Percentiles rank a stretch among this genome's conserved stretches.
Evolutionary conservation across 2,113 vertebrate genomes (phyloP).

Genomic region (Atherinomorus stipes): DNA sequence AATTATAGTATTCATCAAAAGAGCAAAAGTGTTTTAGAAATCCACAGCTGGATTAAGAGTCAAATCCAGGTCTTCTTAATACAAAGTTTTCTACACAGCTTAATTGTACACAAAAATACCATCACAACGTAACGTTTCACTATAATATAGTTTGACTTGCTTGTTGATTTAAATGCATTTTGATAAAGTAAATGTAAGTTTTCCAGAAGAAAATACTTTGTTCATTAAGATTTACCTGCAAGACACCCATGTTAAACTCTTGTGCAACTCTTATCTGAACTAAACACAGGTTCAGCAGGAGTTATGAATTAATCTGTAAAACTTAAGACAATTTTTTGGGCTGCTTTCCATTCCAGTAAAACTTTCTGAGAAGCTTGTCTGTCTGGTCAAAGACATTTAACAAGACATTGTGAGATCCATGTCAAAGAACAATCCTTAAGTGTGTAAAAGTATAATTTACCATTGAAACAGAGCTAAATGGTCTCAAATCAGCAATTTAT

Average conservation of each 20-base stretch:
- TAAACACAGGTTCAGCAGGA: conserved; percentile 30
- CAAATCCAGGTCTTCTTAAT: not conserved
- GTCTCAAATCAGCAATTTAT: not conserved
- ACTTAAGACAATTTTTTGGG: conserved; percentile 31
- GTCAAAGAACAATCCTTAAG: conserved; percentile 16
- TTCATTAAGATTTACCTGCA: not conserved
- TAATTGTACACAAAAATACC: no score
- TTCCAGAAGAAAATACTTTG: not conserved
- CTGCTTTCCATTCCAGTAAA: conserved; percentile 32
- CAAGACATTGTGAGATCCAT: conserved; percentile 42
- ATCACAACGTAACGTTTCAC: no score
- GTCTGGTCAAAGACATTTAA: conserved; percentile 47
- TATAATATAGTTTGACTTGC: no score
- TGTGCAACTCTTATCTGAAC: conserved; percentile 16
- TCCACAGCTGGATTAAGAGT: not conserved
- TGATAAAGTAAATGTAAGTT: no score
- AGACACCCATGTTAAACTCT: conserved; percentile 3
- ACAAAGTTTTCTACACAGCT: not conserved
- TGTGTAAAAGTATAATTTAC: not conserved
- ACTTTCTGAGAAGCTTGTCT: conserved; percentile 33
- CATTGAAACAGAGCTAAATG: not conserved
- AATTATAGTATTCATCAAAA: not conserved
- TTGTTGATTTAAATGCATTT: no score
- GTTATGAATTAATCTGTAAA: conserved; percentile 49
- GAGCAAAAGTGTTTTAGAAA: not conserved